Percentiles rank a stretch among this genome's conserved stretches.
Conservation (phyloP, 2,888 invertebrate genomes). For the Caenorhabditis becei region DNA sequence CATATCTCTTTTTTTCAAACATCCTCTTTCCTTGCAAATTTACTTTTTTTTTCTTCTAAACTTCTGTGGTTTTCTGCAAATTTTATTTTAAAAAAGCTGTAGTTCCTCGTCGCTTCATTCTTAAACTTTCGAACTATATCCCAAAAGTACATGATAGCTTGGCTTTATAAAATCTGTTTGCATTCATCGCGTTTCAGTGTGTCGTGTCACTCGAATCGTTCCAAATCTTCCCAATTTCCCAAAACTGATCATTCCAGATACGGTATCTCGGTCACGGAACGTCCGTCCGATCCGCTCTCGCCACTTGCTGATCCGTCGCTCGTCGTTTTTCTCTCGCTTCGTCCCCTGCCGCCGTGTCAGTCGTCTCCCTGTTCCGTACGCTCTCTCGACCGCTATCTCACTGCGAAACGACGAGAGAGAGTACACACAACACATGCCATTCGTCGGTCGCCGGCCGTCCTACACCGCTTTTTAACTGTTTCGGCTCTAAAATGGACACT, state of each 20-base stretch:
- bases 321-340: conserved; percentile 1
- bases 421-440: conserved; percentile 45
- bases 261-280: conserved; percentile 10
- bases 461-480: conserved; percentile 27
- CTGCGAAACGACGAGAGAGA: conserved; percentile 45
- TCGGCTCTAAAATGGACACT: conserved; percentile 32
- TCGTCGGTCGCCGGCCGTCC: conserved; percentile 20
- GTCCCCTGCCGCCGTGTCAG: not conserved
- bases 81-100: no score
- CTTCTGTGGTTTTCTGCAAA: no score
- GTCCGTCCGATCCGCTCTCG: conserved; percentile 5
- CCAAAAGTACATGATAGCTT: no score
- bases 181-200: no score
- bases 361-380: conserved; percentile 3
- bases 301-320: conserved; percentile 13
- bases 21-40: no score
- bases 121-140: no score
- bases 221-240: conserved; percentile 1
- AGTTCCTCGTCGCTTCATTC: no score
- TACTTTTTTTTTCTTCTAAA: no score
- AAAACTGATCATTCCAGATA: not conserved
- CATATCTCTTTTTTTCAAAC: no score
- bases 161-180: no score
- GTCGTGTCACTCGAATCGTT: no score
- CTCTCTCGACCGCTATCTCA: conserved; percentile 36